Base-by-base conservation (phyloP, 2,797 vertebrate species). In the Oreochromis mossambicus region DNA sequence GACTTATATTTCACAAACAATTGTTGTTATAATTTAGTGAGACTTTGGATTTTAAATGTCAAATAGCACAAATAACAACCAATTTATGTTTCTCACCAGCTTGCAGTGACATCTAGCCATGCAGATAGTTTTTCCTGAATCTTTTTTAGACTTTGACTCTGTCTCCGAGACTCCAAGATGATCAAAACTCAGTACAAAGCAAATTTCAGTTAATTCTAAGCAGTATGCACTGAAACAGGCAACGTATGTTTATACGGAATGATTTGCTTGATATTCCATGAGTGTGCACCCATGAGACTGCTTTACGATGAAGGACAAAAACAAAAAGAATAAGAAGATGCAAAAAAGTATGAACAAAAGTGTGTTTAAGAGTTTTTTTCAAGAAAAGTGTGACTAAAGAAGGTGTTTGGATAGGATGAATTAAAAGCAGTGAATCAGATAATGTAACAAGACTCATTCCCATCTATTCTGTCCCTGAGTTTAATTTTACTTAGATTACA, bases 321-420 rank as follows among this genome's bases (percentile, higher is more conserved):
- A 46, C 21, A 26, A 70, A 66, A 50, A 8, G 3, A 50, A 19
- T 19, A 9, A 50, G 19, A 50, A 50, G 24, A 1, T 0, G 2
- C 0, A 1, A 68, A 24, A 24, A 68, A 68, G 3, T 24, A 46
- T 46, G 15, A 70, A 70, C 38, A 46, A 70, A 70, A 17, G 5
- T 43, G 38, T 46, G 66, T 70, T 70, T 70, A 70, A 26, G 5
- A 3, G 21, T 70, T 70, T 70, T 70, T 70, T 70, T 46, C 0
- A 43, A 29, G 24, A 46, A 48, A 73, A 46, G 9, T 48, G 15
- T 46, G 3, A 26, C 68, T 50, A 75, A 48, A 19, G 12, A 14
- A 70, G 15, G 5, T 29, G 43, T 32, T 11, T 29, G 68, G 24
- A 4, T 73, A 3, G 8, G 14, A 24, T 29, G 66, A 70, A 46